Evolutionary conservation across 2,888 invertebrate species (phyloP).

Genomic region (Apamea epomidion): DNA sequence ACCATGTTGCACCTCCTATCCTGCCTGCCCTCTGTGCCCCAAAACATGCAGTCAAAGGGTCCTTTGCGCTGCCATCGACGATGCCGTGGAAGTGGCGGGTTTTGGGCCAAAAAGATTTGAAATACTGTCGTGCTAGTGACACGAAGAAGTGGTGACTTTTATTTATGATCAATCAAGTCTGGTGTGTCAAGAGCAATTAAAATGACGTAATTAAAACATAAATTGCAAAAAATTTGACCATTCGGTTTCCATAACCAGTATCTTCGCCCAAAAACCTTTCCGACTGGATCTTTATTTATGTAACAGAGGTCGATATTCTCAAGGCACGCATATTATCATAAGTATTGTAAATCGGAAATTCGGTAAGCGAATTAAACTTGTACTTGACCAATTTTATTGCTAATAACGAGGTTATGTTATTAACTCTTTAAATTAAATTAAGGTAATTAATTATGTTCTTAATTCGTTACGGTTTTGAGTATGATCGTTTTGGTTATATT

Average conservation of each 20-base stretch:
- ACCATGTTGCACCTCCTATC: too few species aligned
- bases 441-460: slow-evolving; percentile 8
- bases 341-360: slow-evolving; percentile 42
- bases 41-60: too few species aligned
- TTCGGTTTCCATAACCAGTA: slow-evolving; percentile 14
- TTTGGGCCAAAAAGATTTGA: too few species aligned
- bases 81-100: too few species aligned
- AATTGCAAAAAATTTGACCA: neutral
- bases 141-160: too few species aligned
- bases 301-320: slow-evolving; percentile 60
- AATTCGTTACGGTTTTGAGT: slow-evolving; percentile 22
- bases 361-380: slow-evolving; percentile 48
- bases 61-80: too few species aligned
- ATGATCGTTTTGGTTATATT: neutral
- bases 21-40: too few species aligned
- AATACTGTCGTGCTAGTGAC: too few species aligned
- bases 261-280: slow-evolving; percentile 19
- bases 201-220: slow-evolving; percentile 23
- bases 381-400: slow-evolving; percentile 62
- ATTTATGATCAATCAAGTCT: neutral
- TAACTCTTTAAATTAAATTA: slow-evolving; percentile 15
- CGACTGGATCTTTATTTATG: slow-evolving; percentile 50
- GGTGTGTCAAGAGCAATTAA: slow-evolving; percentile 15
- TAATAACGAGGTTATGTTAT: slow-evolving; percentile 47
- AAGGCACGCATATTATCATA: slow-evolving; percentile 38